Percentiles rank a stretch among this genome's conserved stretches.
These are phyloP conservation scores for Aphelinus certus DNA, from an alignment of 1,140 invertebrate genomes.

Conservation along the genomic window DNA sequence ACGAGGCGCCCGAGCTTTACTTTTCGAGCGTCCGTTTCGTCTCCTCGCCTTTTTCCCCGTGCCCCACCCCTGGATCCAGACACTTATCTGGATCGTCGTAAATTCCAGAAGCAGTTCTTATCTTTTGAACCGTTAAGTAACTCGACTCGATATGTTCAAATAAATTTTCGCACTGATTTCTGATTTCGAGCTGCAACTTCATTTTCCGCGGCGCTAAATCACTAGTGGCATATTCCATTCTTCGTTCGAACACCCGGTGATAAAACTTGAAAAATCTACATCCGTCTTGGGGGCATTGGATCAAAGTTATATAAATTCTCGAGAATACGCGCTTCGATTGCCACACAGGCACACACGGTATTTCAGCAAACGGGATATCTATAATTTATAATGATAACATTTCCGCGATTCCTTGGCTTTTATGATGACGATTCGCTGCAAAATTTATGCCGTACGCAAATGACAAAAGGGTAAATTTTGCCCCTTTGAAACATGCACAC, in stretches of 20 bases:
- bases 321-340: too few relatives aligned
- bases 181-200: constrained; percentile 26
- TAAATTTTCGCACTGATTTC: constrained; percentile 25
- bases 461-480: too few relatives aligned
- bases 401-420: too few relatives aligned
- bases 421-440: too few relatives aligned
- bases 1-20: not conserved
- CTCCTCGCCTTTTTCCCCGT: not conserved
- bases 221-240: not conserved
- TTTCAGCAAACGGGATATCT: too few relatives aligned
- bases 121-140: constrained; percentile 31
- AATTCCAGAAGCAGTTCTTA: constrained; percentile 25
- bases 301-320: too few relatives aligned
- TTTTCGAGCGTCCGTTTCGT: constrained; percentile 4
- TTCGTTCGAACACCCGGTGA: not conserved
- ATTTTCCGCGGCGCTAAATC: constrained; percentile 10
- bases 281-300: too few relatives aligned
- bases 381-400: too few relatives aligned
- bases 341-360: too few relatives aligned
- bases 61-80: not conserved
- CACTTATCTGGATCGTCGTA: constrained; percentile 33
- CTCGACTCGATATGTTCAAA: constrained; percentile 31
- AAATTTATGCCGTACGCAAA: too few relatives aligned
- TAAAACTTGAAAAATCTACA: too few relatives aligned
- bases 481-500: too few relatives aligned